phyloP scores from a whole-genome alignment of 1,140 invertebrate genomes.

The Mamestra configurata region DNA sequence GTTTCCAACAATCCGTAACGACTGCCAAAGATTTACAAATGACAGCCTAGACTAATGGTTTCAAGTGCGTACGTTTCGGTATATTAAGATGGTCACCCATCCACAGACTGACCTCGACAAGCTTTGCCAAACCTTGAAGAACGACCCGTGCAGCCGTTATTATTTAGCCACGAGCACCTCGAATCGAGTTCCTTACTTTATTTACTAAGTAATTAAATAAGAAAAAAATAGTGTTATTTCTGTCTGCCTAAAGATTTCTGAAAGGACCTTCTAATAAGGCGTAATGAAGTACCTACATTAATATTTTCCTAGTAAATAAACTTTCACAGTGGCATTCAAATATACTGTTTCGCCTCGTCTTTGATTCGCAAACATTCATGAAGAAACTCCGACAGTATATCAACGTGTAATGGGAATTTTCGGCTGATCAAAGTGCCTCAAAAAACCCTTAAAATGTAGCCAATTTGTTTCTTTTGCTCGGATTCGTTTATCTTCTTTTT shows the following conservation, averaged over 20 bases:
- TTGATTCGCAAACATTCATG: slow-evolving; percentile 44
- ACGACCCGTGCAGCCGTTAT: too few species aligned
- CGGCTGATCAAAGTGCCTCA: slow-evolving; percentile 41
- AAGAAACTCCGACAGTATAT: slow-evolving; percentile 39
- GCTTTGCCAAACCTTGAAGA: too few species aligned
- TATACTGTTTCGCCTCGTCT: slow-evolving; percentile 44
- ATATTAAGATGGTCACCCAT: too few species aligned
- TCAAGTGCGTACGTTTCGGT: too few species aligned
- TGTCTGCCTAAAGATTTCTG: background rate
- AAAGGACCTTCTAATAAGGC: background rate
- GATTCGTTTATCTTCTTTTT: slow-evolving; percentile 16
- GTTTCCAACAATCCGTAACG: too few species aligned
- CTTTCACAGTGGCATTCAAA: slow-evolving; percentile 31
- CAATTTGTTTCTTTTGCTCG: slow-evolving; percentile 51
- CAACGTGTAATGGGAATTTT: slow-evolving; percentile 46
- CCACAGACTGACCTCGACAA: too few species aligned
- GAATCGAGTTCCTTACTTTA: too few species aligned
- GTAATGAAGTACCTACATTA: background rate
- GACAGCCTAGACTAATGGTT: too few species aligned
- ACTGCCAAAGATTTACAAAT: too few species aligned
- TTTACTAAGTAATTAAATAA: too few species aligned
- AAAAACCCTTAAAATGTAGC: slow-evolving; percentile 53
- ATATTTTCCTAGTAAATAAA: slow-evolving; percentile 19
- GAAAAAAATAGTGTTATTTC: too few species aligned
- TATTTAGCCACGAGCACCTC: too few species aligned